A percentile compares a stretch with the other conserved stretches of the same genome.
phyloP scores from a whole-genome alignment of 1,140 invertebrate genomes.

The Drosophila athabasca region DNA sequence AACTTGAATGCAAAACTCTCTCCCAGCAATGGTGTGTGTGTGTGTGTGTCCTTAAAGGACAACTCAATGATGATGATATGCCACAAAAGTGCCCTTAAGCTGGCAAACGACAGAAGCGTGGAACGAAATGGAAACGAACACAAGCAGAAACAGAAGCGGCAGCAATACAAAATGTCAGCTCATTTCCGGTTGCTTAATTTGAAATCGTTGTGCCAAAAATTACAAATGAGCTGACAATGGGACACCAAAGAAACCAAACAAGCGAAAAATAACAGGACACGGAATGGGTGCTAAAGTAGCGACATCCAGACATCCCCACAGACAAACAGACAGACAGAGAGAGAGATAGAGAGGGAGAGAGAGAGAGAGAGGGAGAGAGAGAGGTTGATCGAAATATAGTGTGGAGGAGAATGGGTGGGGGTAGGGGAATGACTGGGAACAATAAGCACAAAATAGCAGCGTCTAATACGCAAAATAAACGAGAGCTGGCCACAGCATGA shows the following conservation, averaged over 20 bases:
- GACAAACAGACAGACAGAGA: neutral
- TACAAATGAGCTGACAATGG: conserved; percentile 80
- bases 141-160: conserved; percentile 8
- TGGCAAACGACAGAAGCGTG: conserved; percentile 15
- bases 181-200: conserved; percentile 82
- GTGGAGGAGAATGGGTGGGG: too few species aligned
- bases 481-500: conserved; percentile 73
- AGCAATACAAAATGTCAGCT: conserved; percentile 66
- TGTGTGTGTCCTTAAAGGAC: conserved; percentile 12
- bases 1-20: conserved; percentile 51
- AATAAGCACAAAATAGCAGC: conserved; percentile 79
- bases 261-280: conserved; percentile 76
- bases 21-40: neutral
- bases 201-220: conserved; percentile 79
- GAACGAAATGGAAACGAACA: conserved; percentile 18
- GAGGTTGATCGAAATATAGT: neutral
- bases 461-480: conserved; percentile 82
- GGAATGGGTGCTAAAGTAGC: conserved; percentile 12
- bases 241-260: conserved; percentile 76
- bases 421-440: conserved; percentile 38
- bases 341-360: neutral
- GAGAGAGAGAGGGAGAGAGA: neutral
- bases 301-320: too few species aligned
- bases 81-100: conserved; percentile 30
- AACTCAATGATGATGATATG: conserved; percentile 7